Base-by-base conservation (phyloP, 2,888 invertebrate species). In the Drosophila mimica region DNA sequence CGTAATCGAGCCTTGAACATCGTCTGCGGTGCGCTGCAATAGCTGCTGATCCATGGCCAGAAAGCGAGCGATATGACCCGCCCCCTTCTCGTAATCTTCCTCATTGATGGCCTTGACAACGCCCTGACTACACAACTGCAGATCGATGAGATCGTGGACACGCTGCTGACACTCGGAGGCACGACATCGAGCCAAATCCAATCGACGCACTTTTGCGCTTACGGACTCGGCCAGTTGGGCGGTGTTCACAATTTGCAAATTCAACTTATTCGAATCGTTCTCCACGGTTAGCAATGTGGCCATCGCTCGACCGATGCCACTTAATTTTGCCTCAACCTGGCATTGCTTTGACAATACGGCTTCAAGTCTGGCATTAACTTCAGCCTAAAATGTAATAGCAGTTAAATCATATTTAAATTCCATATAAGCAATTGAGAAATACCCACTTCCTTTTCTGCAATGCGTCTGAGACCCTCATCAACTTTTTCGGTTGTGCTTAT, bases 91-190 rank as follows among this genome's bases (percentile, higher is more conserved):
- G 93, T 97, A 99, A 92, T 99, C 98, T 93, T 99, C 98, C 83
- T 97, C 97, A 77, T 96, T 95, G 63, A 99, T 96, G 0, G 99
- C 99, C 58, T 97, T 96, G 79, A 98, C 97, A 0, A 99, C 99
- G n/a, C 99, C 99, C 92, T 99, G 98, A 57, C 98, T 98, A 92
- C 99, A 99, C 67, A 98, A 94, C 93, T 99, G 98, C 60, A 99
- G 94, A 92, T 99, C 99, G 70, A 99, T 96, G 46, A 99, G 94
- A 92, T 99, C 99, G 88, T 98, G 97, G 0, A 99, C 99, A 68
- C 99, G 94, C 82, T 97, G 96, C 92, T 99, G 98, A 90, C 98
- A 99, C 87, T 98, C 98, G 4, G 97, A 97, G 0, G 99, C 99
- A 67, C 98, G 95, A 79, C 96, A 97, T 96, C 93, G 79, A 0